Base-by-base conservation (phyloP, 2,113 vertebrate genomes). In the Pseudolaguvia tuberculata region DNA sequence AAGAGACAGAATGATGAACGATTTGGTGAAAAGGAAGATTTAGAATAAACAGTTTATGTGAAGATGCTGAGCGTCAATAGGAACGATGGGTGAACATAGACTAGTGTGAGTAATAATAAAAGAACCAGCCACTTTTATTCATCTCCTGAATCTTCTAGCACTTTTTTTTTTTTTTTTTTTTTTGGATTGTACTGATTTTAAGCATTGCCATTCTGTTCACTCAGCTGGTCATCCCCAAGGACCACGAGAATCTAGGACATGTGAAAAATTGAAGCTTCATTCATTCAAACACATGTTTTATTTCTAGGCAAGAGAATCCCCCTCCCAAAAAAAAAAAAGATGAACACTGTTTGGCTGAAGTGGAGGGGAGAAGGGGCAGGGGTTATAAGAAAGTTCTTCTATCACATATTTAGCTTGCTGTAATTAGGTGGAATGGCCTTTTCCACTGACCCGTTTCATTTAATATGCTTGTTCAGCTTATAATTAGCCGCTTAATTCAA, bases 251-350 rank as follows among this genome's bases (percentile, higher is more conserved):
- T 84, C 83, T 89, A 88, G 88, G 88, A 89, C 88, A 87, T 84
- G 87, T 90, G 72, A 89, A 91, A 90, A 86, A 89, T 89, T 89
- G 77, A 89, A 89, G 81, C 85, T 80, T 83, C 79, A 85, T 83
- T 85, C 85, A 88, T 82, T 84, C 86, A 81, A 87, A 84, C 87
- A 90, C 90, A 88, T 89, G 89, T 88, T 87, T 83, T n/a, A n/a
- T n/a, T 83, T 83, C 83, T 52, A 58, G 73, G 72, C 78, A 78
- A 78, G 69, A 76, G 17, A 57, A 79, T n/a, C n/a, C n/a, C n/a
- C n/a, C n/a, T n/a, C n/a, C n/a, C n/a, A n/a, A n/a, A 70, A 63
- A 61, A 31, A 45, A 53, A 55, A 39, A 75, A 78, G 69, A 66
- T 65, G 59, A 68, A 72, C 78, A 77, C 53, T 20, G 65, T 52